phyloP scores from a whole-genome alignment of 2,797 vertebrate genomes.

The Typhlichthys subterraneus region DNA sequence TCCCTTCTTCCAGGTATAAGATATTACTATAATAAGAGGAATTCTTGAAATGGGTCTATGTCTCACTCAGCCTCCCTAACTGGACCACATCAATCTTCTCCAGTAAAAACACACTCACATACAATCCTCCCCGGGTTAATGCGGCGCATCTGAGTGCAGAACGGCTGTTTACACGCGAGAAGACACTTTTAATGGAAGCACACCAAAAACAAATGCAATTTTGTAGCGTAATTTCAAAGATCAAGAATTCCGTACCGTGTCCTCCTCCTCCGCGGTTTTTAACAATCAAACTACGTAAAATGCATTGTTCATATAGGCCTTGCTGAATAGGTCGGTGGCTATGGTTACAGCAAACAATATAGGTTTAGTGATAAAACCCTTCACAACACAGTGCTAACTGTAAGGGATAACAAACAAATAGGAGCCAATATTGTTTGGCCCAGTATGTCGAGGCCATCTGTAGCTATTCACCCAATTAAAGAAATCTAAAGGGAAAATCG shows the following conservation, averaged over 20 bases:
- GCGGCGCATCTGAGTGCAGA: slow-evolving; percentile 99
- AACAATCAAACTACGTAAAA: slow-evolving; percentile 71
- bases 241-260: slow-evolving; percentile 79
- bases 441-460: not conserved
- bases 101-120: slow-evolving; percentile 96
- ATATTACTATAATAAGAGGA: slow-evolving; percentile 71
- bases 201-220: slow-evolving; percentile 98
- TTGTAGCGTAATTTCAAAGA: slow-evolving; percentile 90
- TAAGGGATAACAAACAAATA: not conserved
- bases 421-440: no score
- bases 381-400: slow-evolving; percentile 22
- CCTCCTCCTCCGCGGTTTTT: slow-evolving; percentile 62
- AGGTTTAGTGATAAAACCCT: slow-evolving; percentile 29
- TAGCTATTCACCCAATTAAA: slow-evolving; percentile 92
- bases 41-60: slow-evolving; percentile 83
- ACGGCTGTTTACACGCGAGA: slow-evolving; percentile 99
- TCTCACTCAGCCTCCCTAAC: slow-evolving; percentile 94
- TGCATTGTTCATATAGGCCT: slow-evolving; percentile 61
- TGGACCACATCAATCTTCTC: slow-evolving; percentile 99
- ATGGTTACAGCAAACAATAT: slow-evolving; percentile 27
- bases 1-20: slow-evolving; percentile 54
- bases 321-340: slow-evolving; percentile 16
- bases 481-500: slow-evolving; percentile 95
- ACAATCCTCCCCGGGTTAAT: slow-evolving; percentile 97
- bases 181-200: slow-evolving; percentile 99